Percentiles rank a stretch among this genome's conserved stretches.
Evolutionary conservation across 2,797 vertebrate genomes (phyloP).

Genomic region (Gymnocypris eckloni): DNA sequence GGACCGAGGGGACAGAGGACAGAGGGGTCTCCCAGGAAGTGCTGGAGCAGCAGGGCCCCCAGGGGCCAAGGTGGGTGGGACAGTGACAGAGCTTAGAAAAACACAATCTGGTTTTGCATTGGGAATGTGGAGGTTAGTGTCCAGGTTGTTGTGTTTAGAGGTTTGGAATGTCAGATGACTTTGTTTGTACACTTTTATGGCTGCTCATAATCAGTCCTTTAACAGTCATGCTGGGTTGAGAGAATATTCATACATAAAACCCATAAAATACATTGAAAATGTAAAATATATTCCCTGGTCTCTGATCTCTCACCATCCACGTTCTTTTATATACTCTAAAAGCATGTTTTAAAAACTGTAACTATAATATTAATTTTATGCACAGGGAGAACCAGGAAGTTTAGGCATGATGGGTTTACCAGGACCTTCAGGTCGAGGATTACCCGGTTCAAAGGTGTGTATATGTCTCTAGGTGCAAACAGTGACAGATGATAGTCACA

Average conservation of each 20-base stretch:
- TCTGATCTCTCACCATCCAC: background rate
- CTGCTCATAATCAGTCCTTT: background rate
- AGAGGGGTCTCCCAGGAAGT: slow-evolving; percentile 77
- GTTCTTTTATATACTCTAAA: background rate
- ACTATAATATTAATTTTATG: slow-evolving; percentile 37
- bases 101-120: background rate
- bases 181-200: background rate
- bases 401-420: slow-evolving; percentile 77
- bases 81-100: background rate
- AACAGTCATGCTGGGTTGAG: background rate
- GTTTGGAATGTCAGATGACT: slow-evolving; percentile 3
- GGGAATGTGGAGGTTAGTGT: slow-evolving; percentile 34
- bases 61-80: slow-evolving; percentile 82
- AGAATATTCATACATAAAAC: background rate
- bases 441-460: slow-evolving; percentile 85
- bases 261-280: background rate
- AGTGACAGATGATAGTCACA: background rate
- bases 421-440: slow-evolving; percentile 77
- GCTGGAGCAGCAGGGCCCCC: slow-evolving; percentile 76
- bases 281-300: background rate
- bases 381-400: slow-evolving; percentile 84
- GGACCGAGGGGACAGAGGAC: slow-evolving; percentile 84
- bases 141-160: slow-evolving; percentile 25
- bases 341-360: background rate
- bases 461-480: background rate